Evolutionary conservation across 2,797 vertebrate genomes (phyloP), one percentile per base, ranked within the genome.

Genomic region (Sus cebifrons): DNA sequence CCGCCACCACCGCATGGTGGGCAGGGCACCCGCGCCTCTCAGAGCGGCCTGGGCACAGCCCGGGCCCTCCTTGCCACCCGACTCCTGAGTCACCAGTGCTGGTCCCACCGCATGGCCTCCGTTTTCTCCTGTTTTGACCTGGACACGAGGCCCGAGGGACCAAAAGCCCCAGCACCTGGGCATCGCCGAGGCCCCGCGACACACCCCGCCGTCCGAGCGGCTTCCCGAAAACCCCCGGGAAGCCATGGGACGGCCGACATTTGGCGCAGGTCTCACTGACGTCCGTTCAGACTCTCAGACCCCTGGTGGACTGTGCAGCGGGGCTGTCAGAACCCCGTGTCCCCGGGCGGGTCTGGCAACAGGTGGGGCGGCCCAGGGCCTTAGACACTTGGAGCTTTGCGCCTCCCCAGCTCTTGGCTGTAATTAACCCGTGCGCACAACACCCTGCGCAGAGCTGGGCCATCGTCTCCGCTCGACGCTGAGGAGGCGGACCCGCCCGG

Each of bases 111-210:
- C n/a, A 86, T 40, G 70, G 96, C 94, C 91, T 96, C 81, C 82
- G 88, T 95, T 96, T 95, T 79, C 91, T 71, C 44, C 84, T 60
- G 56, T 70, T 52, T 60, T 54, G 78, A 96, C 95, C 92, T 67
- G 94, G 85, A 95, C 92, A 78, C 89, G 77, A 3, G 94, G 96
- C 64, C 96, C 3, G 29, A 86, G 71, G 77, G 93, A 85, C 89
- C 23, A 2, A 78, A 86, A 91, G 89, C 67, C 94, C 84, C 84
- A 89, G 95, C 32, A 86, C 62, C 71, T 86, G 81, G 88, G 91
- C 70, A 88, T 77, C 1, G 4, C 91, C 91, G 94, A 49, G 9
- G 44, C 44, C 5, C 44, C 44, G 44, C 7, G 44, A 49, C 44
- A 49, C 44, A 10, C 44, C 44, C 6, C 44, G 44, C 44, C 1